Conservation (phyloP, 23 tunicate genomes). For the Diplosoma virens region DNA sequence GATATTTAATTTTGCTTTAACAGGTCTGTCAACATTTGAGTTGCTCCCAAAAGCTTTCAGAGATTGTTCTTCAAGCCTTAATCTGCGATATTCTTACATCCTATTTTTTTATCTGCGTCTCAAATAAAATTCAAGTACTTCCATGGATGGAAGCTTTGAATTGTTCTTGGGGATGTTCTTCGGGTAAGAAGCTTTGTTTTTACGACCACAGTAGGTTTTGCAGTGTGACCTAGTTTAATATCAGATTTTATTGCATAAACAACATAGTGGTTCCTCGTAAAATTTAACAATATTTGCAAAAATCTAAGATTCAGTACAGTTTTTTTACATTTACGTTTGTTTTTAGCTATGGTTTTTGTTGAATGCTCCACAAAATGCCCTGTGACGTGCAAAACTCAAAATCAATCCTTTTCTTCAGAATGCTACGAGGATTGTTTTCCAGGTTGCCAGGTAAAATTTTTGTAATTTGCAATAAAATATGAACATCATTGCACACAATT, state of each 20-base stretch:
- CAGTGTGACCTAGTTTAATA: no score
- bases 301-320: no score
- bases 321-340: no score
- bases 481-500: not conserved
- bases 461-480: not conserved
- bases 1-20: no score
- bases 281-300: no score
- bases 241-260: no score
- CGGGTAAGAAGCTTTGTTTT: conserved; percentile 10
- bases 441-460: conserved; percentile 53
- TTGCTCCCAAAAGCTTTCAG: not conserved
- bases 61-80: not conserved
- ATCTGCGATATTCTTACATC: conserved; percentile 10
- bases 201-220: no score
- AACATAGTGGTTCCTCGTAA: no score
- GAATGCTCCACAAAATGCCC: conserved; percentile 58
- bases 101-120: conserved; percentile 33
- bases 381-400: conserved; percentile 32
- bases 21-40: not conserved
- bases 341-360: conserved; percentile 51
- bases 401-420: not conserved
- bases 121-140: conserved; percentile 6
- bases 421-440: conserved; percentile 57
- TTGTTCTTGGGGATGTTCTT: conserved; percentile 49
- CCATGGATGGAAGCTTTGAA: conserved; percentile 44